Percentiles rank a stretch among this genome's conserved stretches.
phyloP scores from a whole-genome alignment of 2,888 invertebrate genomes.

The Hedya salicella region DNA sequence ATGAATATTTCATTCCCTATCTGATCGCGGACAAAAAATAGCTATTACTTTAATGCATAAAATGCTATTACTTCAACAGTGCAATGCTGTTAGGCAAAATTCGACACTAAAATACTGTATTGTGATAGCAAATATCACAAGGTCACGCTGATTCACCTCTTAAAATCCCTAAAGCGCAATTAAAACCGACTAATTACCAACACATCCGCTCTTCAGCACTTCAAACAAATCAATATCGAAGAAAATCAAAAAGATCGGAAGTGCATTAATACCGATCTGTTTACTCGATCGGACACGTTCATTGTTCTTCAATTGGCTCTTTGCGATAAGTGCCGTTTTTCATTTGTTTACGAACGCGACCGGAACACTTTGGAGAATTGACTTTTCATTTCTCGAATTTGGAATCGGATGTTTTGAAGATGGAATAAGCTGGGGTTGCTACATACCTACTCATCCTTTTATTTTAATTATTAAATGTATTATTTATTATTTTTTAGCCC shows the following conservation, averaged over 20 bases:
- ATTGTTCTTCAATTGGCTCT: conserved; percentile 19
- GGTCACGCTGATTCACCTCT: neutral
- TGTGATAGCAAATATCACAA: no score
- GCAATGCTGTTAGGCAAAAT: no score
- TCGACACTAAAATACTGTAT: no score
- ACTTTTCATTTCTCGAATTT: conserved; percentile 22
- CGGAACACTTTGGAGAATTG: conserved; percentile 13
- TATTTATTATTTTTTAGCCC: no score
- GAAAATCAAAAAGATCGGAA: conserved; percentile 21
- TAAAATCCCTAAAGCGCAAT: conserved; percentile 14
- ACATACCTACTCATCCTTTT: neutral
- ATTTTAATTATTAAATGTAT: no score
- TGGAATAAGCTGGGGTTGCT: neutral
- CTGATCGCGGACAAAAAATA: no score
- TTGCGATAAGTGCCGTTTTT: conserved; percentile 8
- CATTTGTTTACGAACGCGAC: conserved; percentile 7
- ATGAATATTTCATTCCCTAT: no score
- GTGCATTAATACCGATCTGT: conserved; percentile 12
- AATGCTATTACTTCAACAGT: no score
- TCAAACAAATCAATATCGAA: conserved; percentile 31
- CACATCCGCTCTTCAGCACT: conserved; percentile 18
- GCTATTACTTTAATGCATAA: no score
- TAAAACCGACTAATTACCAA: conserved; percentile 24
- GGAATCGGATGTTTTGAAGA: conserved; percentile 8
- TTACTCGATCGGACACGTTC: conserved; percentile 8